A percentile compares a stretch with the other conserved stretches of the same genome.
Conservation (phyloP, 2,113 vertebrate genomes). For the Gracilinanus agilis region DNA sequence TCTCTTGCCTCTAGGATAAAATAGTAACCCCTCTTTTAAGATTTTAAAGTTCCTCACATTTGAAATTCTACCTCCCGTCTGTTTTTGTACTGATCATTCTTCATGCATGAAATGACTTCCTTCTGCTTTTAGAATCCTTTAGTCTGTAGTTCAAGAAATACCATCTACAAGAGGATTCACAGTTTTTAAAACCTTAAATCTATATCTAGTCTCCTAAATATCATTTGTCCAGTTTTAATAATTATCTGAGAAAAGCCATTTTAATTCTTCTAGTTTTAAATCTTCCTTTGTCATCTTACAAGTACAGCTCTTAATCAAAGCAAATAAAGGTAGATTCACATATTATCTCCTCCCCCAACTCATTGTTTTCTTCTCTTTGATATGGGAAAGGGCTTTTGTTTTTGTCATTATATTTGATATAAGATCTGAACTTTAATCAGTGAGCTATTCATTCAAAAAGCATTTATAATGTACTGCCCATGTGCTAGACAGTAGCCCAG, state of each 20-base stretch:
- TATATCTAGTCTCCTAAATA: no score
- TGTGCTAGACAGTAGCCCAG: background rate
- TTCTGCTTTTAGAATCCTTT: no score
- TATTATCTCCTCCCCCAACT: constrained; percentile 2
- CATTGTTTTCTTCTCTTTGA: background rate
- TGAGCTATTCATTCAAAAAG: background rate
- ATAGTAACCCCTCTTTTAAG: no score
- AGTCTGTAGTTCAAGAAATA: no score
- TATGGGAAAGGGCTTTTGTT: constrained; percentile 1
- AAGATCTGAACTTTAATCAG: background rate
- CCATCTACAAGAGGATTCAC: no score
- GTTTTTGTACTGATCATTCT: no score
- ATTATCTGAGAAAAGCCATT: background rate
- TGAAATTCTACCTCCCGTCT: no score
- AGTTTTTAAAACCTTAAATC: no score
- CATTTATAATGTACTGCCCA: background rate
- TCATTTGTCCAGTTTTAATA: no score
- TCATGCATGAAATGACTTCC: no score
- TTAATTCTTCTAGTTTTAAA: background rate
- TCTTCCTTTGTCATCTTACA: background rate
- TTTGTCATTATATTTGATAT: constrained; percentile 6
- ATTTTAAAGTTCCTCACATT: no score
- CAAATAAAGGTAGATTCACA: constrained; percentile 2
- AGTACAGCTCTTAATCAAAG: background rate
- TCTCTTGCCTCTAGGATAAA: no score